Evolutionary conservation across 2,888 invertebrate species (phyloP), one percentile per base, ranked within the genome.

Genomic region (Tenthredo distinguenda): DNA sequence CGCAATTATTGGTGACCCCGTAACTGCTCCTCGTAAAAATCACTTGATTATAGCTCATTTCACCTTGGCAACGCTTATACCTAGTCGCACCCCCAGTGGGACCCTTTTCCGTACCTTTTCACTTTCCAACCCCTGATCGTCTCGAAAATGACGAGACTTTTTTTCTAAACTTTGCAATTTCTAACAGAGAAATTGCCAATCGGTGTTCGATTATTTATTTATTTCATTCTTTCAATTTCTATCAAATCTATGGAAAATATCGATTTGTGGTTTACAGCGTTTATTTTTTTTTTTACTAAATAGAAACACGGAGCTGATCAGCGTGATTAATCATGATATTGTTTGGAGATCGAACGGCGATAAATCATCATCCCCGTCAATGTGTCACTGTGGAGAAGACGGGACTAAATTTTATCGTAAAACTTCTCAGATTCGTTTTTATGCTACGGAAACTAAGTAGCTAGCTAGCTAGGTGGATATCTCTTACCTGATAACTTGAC

Each of bases 11-110:
- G 90, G 89, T 90, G 87, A 86, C 86, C 83, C 88, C 89, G 89
- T 90, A 89, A 91, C 88, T 86, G 87, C 88, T 87, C 86, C 88
- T 91, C 91, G 90, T 91, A 92, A 91, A 91, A 92, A 91, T 91
- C 90, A 88, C 90, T 91, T 90, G 90, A 91, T 91, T 87, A 85
- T 86, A 77, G 76, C 77, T 76, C 84, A 76, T 74, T 79, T 43
- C 77, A 76, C 76, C 82, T 50, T 15, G 10, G 31, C 77, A 74
- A 43, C 55, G 26, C 31, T 50, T 34, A 55, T 77, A 47, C 9
- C 7, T 18, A 15, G 18, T 50, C 18, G 81, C 18, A 12, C 7
- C 10, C 43, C 72, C 72, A 74, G 40, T 31, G 72, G 72, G 72
- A 74, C 72, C 72, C 72, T 74, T 74, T 21, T 40, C 71, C 40